Evolutionary conservation across 2,113 vertebrate genomes (phyloP), one percentile per base, ranked within the genome.

Genomic region (Trematomus loennbergii): DNA sequence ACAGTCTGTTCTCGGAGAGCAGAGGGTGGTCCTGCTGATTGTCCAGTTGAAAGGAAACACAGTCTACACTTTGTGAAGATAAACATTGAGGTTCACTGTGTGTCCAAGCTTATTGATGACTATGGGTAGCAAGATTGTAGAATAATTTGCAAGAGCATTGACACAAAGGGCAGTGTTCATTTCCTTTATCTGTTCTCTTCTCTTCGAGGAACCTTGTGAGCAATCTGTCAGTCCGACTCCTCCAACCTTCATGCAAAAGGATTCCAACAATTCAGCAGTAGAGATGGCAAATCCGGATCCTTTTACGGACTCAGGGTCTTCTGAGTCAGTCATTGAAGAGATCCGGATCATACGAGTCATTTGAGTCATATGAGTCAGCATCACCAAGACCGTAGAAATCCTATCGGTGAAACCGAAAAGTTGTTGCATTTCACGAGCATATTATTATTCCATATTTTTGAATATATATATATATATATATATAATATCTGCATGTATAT

Each of bases 81-180:
- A 75, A 79, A 84, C 69, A 64, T 80, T 18, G 50, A 73, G 50
- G 66, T 72, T 79, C 61, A 75, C 10, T 7, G 68, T 65, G 70
- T 65, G 70, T 62, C 75, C 75, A 17, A 82, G 85, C 86, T 90
- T 91, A 88, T 80, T 78, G 70, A 72, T 67, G 84, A 86, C 81
- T 79, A 77, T 43, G 55, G 58, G 70, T 60, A 72, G 79, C 54
- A 50, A 72, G 64, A 79, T 40, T 78, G 77, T 78, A 72, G 72
- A 87, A 79, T 73, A 76, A 70, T 81, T 29, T 61, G 89, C 73
- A 74, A 85, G 84, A 86, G 84, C 79, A 59, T 72, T 62, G 71
- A 90, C 82, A 79, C 85, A 87, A 79, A 88, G 72, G 85, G 83
- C 89, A 86, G 88, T 89, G 88, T 92, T 89, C 72, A 49, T 86